A percentile compares a stretch with the other conserved stretches of the same genome.
Conservation (phyloP, 2,113 vertebrate genomes). For the Athene noctua region DNA sequence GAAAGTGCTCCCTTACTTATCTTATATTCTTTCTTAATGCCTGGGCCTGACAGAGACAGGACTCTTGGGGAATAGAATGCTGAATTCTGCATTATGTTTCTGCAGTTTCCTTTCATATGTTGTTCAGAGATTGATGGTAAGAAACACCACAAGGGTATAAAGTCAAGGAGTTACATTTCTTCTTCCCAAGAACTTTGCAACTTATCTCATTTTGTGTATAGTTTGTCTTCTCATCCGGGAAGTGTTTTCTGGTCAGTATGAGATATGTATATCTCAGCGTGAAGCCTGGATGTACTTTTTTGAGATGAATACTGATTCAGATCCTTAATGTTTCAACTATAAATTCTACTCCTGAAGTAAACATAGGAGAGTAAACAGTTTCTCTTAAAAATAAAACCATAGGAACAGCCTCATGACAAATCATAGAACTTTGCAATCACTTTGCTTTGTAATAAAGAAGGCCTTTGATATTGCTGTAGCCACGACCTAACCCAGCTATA, state of each 20-base stretch:
- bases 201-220: neutral
- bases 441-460: neutral
- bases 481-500: neutral
- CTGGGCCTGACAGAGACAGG: neutral
- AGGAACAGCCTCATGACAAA: neutral
- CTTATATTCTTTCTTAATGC: neutral
- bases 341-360: neutral
- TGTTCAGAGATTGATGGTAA: neutral
- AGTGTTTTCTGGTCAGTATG: neutral
- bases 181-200: neutral
- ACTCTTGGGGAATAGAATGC: neutral
- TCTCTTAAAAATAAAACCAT: neutral
- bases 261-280: neutral
- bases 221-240: neutral
- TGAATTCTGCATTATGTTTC: neutral
- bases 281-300: neutral
- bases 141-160: neutral
- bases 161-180: neutral
- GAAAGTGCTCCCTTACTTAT: neutral
- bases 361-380: neutral
- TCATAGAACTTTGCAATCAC: neutral
- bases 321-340: neutral
- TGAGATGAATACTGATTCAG: neutral
- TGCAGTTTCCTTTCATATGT: neutral
- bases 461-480: neutral